Percentiles rank a stretch among this genome's conserved stretches.
These are phyloP conservation scores for Prietella phreatophila DNA, from an alignment of 2,113 vertebrate species.

Conservation along the genomic window DNA sequence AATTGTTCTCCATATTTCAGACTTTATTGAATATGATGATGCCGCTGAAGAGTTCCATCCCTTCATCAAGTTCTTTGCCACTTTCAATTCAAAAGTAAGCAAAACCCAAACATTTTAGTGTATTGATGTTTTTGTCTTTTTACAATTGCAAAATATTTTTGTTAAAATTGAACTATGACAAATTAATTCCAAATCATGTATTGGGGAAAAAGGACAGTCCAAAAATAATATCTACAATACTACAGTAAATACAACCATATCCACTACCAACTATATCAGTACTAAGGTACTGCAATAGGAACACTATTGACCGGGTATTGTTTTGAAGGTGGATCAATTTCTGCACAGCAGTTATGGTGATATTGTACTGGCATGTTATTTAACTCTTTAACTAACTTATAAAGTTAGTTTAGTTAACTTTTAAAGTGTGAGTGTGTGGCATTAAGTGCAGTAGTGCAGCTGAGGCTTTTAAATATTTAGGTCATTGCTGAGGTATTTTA, in stretches of 20 bases:
- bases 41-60: conserved; percentile 91
- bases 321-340: background rate
- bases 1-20: conserved; percentile 61
- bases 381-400: too few relatives aligned
- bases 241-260: background rate
- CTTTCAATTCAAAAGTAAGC: conserved; percentile 85
- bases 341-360: background rate
- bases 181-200: background rate
- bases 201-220: background rate
- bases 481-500: background rate
- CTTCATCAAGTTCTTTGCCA: conserved; percentile 89
- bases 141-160: background rate
- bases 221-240: background rate
- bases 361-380: background rate
- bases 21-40: conserved; percentile 83
- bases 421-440: background rate
- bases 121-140: background rate
- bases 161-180: background rate
- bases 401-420: too few relatives aligned
- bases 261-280: background rate
- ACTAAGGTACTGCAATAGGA: background rate
- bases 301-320: background rate
- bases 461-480: background rate
- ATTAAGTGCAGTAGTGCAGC: background rate
- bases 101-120: background rate